Conservation (phyloP, 2,113 vertebrate genomes). For the Hirundichthys speculiger region DNA sequence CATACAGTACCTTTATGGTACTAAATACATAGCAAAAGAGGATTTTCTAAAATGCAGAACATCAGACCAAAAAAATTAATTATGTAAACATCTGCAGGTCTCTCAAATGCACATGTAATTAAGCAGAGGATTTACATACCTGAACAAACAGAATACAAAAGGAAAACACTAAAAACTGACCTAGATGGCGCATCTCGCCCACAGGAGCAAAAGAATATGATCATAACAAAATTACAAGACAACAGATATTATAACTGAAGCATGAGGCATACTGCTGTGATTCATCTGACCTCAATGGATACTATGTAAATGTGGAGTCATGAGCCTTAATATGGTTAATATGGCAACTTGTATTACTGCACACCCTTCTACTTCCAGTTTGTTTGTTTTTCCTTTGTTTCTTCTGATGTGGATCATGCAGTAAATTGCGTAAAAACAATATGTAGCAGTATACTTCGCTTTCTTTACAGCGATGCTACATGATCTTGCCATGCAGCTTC, state of each 20-base stretch:
- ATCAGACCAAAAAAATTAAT: too few relatives aligned
- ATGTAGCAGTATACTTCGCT: too few relatives aligned
- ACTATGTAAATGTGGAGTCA: constrained; percentile 30
- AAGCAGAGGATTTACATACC: constrained; percentile 25
- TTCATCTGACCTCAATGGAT: constrained; percentile 31
- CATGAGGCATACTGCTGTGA: constrained; percentile 37
- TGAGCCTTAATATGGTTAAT: constrained; percentile 37
- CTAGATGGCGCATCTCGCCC: background rate
- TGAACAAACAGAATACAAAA: background rate
- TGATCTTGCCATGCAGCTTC: too few relatives aligned
- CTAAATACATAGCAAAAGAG: too few relatives aligned
- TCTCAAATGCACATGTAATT: constrained; percentile 30
- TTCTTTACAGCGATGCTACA: too few relatives aligned
- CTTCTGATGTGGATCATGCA: too few relatives aligned
- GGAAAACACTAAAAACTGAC: background rate
- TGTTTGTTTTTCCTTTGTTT: background rate
- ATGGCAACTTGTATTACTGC: constrained; percentile 20
- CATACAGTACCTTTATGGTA: background rate
- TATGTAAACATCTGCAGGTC: constrained; percentile 28
- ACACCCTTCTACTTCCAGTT: constrained; percentile 7
- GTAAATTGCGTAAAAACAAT: too few relatives aligned
- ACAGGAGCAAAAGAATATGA: constrained; percentile 13
- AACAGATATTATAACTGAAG: constrained; percentile 22
- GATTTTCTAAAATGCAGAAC: constrained; percentile 1
- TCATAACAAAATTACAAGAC: constrained; percentile 6